Percentiles rank a stretch among this genome's conserved stretches.
phyloP scores from a whole-genome alignment of 1,140 invertebrate genomes.

The Orius insidiosus region DNA sequence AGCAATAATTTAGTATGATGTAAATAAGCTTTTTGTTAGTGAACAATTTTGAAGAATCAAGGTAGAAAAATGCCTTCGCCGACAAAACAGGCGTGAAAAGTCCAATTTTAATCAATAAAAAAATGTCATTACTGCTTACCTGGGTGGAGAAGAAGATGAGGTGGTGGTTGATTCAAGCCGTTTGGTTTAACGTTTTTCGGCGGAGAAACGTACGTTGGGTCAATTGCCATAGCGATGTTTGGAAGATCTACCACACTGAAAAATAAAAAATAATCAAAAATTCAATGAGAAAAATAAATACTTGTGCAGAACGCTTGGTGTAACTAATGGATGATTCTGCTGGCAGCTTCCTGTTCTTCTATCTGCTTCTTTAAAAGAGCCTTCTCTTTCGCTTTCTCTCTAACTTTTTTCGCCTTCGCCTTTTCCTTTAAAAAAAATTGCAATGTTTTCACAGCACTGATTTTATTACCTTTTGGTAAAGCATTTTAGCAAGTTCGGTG shows the following conservation, averaged over 20 bases:
- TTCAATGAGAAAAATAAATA: too few relatives aligned
- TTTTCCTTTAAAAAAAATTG: constrained; percentile 34
- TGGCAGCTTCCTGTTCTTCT: constrained; percentile 22
- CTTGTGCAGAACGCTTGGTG: constrained; percentile 21
- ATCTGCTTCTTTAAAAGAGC: constrained; percentile 38
- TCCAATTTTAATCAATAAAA: too few relatives aligned
- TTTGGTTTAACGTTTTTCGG: too few relatives aligned
- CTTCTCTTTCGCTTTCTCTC: constrained; percentile 44
- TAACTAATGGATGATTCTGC: constrained; percentile 24
- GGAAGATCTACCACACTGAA: too few relatives aligned
- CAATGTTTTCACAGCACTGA: too few relatives aligned
- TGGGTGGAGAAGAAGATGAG: not conserved
- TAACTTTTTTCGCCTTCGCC: constrained; percentile 44
- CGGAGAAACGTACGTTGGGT: constrained; percentile 33
- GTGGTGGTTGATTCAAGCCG: too few relatives aligned
- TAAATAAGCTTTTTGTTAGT: too few relatives aligned
- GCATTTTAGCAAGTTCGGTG: constrained; percentile 67
- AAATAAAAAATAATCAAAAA: constrained; percentile 10
- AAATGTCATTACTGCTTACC: too few relatives aligned
- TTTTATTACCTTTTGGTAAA: constrained; percentile 58
- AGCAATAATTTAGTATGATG: too few relatives aligned
- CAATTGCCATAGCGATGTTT: constrained; percentile 38
- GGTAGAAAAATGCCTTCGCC: too few relatives aligned
- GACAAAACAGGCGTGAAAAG: too few relatives aligned
- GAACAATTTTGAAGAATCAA: too few relatives aligned